Base-by-base conservation (phyloP, 2,888 invertebrate species). In the Adineta ricciae region DNA sequence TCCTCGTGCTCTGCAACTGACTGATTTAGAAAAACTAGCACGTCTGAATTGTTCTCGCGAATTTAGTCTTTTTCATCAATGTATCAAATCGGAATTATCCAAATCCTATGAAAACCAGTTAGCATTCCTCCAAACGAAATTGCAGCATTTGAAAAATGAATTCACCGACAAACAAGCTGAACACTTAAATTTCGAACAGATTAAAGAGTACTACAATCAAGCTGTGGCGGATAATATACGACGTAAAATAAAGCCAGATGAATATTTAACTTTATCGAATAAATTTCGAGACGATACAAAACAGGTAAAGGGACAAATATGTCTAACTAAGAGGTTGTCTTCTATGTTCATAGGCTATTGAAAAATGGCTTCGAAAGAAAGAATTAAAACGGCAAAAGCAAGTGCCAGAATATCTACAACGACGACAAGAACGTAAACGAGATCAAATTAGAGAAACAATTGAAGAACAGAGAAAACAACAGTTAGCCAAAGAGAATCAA, bases 31-130 rank as follows among this genome's bases (percentile, higher is more conserved):
- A 36, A 64, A 64, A 64, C 19, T 64, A 64, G 32, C 32, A 32
- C 64, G 64, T 32, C 19, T 64, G 19, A 64, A 4, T 64, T 64
- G 64, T 64, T 64, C 64, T 32, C 64, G 64, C 5, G 64, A 64
- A 64, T 64, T 64, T 64, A 27, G 64, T 36, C 64, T 64, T 64
- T 64, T 64, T 64, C 64, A 64, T 64, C 64, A 64, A 64, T 64
- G 7, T 32, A 64, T 64, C 19, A 64, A 64, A 24, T 9, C 32
- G 3, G 64, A 64, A 4, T 64, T 64, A 32, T 32, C 64, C 0
- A 64, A 64, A 14, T 3, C 64, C 16, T 19, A 32, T 32, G 64
- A 64, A 64, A 64, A 64, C 32, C 32, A 64, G 32, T 32, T 64
- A 64, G 64, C 64, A 32, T 64, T 64, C 19, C 32, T 64, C 27